phyloP scores from a whole-genome alignment of 2,888 invertebrate species.

The Ectemnius continuus region DNA sequence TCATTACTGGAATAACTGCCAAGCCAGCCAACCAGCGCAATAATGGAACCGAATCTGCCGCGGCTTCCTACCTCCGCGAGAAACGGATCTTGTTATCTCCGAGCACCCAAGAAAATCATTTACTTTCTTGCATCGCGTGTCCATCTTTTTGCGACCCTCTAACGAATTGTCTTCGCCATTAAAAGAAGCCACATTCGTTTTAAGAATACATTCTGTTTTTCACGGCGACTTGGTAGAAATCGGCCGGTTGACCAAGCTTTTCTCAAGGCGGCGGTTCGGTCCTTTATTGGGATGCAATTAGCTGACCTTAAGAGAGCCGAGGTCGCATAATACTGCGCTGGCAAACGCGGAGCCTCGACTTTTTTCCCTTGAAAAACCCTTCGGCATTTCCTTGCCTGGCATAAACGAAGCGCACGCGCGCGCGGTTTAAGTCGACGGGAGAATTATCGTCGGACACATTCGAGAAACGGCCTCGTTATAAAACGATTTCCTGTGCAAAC shows the following conservation, averaged over 20 bases:
- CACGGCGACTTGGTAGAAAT: constrained; percentile 23
- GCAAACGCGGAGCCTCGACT: constrained; percentile 22
- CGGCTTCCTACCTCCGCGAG: too few species aligned
- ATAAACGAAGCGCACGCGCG: too few species aligned
- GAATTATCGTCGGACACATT: constrained; percentile 8
- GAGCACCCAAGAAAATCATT: too few species aligned
- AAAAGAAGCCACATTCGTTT: not conserved
- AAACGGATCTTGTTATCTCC: too few species aligned
- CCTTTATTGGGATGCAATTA: constrained; percentile 42
- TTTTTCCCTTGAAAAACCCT: constrained; percentile 21
- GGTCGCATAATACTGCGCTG: constrained; percentile 17
- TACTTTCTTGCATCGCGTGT: too few species aligned
- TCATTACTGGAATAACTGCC: too few species aligned
- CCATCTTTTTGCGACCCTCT: too few species aligned
- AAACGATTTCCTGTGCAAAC: not conserved
- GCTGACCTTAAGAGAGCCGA: constrained; percentile 20
- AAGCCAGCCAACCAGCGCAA: too few species aligned
- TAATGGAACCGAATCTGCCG: too few species aligned
- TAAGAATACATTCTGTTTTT: constrained; percentile 19
- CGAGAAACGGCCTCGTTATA: not conserved
- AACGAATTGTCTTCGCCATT: too few species aligned
- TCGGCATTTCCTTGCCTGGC: not conserved
- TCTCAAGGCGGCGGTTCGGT: constrained; percentile 22
- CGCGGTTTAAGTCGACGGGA: not conserved
- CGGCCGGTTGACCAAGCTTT: constrained; percentile 19